These are phyloP conservation scores for Dendrolimus punctatus DNA, from an alignment of 1,140 invertebrate genomes.

Conservation along the genomic window DNA sequence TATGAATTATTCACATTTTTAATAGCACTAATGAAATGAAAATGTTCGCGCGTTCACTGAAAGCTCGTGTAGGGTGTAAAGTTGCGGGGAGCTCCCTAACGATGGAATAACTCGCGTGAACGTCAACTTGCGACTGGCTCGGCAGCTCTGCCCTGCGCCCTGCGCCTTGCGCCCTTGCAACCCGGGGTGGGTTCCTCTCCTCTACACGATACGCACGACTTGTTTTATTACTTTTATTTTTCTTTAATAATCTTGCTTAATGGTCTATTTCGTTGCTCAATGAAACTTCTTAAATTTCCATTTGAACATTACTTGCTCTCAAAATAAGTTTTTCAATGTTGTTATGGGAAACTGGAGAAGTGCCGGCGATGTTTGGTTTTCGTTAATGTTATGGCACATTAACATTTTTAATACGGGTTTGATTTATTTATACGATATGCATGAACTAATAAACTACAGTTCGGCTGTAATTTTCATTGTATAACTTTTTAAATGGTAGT, in stretches of 20 bases:
- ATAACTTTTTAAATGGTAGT: no score
- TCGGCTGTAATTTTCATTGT: no score
- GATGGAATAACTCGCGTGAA: constrained; percentile 15
- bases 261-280: constrained; percentile 50
- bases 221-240: constrained; percentile 64
- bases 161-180: constrained; percentile 25
- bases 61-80: constrained; percentile 19
- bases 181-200: constrained; percentile 28
- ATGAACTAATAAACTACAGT: no score
- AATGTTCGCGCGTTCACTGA: constrained; percentile 22
- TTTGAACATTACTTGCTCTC: constrained; percentile 25
- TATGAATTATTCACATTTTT: constrained; percentile 25
- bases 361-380: constrained; percentile 12
- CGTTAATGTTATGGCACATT: constrained; percentile 10
- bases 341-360: neutral
- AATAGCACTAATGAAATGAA: constrained; percentile 11
- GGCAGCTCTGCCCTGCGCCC: constrained; percentile 29
- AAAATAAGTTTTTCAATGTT: constrained; percentile 19
- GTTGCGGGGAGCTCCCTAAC: constrained; percentile 9
- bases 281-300: constrained; percentile 46
- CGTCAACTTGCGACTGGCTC: constrained; percentile 42
- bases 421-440: no score
- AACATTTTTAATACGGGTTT: constrained; percentile 6
- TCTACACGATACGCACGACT: constrained; percentile 53
- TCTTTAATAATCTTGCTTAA: constrained; percentile 65